Evolutionary conservation across 2,888 invertebrate species (phyloP).

Genomic region (Fragum whitleyi): DNA sequence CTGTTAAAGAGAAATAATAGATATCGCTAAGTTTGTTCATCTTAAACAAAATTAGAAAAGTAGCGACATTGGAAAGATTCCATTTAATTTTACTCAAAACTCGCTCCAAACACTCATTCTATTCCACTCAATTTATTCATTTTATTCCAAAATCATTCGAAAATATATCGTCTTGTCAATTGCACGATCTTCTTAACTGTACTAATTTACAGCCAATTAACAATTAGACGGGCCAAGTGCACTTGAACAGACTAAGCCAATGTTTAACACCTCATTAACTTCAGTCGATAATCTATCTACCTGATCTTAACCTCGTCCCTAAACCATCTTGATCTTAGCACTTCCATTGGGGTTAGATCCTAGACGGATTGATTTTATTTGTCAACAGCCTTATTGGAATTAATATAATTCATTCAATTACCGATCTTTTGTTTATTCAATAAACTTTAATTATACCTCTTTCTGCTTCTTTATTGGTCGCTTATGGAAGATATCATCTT

Average conservation of each 20-base stretch:
- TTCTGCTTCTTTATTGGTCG: neutral
- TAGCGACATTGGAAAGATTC: too few species aligned
- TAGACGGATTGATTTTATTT: constrained; percentile 12
- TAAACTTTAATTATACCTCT: neutral
- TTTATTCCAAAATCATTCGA: too few species aligned
- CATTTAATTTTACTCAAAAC: too few species aligned
- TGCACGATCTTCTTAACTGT: too few species aligned
- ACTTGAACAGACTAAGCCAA: neutral
- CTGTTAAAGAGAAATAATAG: too few species aligned
- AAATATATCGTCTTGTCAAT: too few species aligned
- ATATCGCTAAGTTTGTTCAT: too few species aligned
- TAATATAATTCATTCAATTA: constrained; percentile 2
- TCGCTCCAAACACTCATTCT: too few species aligned
- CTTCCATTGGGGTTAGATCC: neutral
- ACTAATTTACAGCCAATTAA: constrained; percentile 1
- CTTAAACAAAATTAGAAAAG: too few species aligned
- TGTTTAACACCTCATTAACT: neutral
- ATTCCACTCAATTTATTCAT: too few species aligned
- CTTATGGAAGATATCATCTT: neutral
- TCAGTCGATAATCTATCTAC: neutral
- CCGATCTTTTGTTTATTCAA: neutral
- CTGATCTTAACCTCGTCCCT: neutral
- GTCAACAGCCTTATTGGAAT: neutral
- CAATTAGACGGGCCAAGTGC: neutral
- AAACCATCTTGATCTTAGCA: neutral